Base-by-base conservation (phyloP, 1,140 invertebrate genomes). In the Teleopsis dalmanni region DNA sequence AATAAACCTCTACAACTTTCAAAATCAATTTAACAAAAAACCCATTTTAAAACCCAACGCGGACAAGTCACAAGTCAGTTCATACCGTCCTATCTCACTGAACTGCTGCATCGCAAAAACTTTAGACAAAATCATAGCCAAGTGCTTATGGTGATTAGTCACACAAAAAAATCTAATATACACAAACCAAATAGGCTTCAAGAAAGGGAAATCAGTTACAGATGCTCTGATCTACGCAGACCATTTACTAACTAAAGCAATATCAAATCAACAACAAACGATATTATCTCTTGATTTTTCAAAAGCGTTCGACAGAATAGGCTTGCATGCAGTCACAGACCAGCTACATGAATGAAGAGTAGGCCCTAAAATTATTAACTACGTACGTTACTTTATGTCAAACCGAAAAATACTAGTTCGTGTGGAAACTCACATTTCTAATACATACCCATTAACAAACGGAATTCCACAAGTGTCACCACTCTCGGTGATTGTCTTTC, bases 331-430 rank as follows among this genome's bases (percentile, higher is more conserved):
- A 6, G 50, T 48, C 8, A 26, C 49, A 2, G 36, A 51, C 26
- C 42, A 55, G 31, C 31, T 52, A 6, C 18, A 16, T 16, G 25
- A 23, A 5, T 55, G 50, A 44, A 49, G 46, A 47, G 49, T 52
- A 29, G 33, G 50, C 19, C 50, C 33, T 27, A 42, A 25, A 23
- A 53, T 50, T 35, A 19, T 35, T 0, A 47, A 41, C 7, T 47
- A 46, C 19, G 37, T 51, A 14, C 22, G 11, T 5, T 50, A 52
- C 21, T 49, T 52, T 11, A n/a, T 55, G 11, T 43, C 25, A 13
- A 55, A 55, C n/a, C 38, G 51, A 23, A 52, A 55, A 52, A 47
- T 52, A 23, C 29, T 22, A 26, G 35, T 50, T 4, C 22, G 33
- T 18, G 34, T 48, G 4, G 33, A 5, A 14, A 35, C 13, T 40